These are phyloP conservation scores for Neosalanx taihuensis DNA, from an alignment of 2,797 vertebrate species.

Conservation along the genomic window DNA sequence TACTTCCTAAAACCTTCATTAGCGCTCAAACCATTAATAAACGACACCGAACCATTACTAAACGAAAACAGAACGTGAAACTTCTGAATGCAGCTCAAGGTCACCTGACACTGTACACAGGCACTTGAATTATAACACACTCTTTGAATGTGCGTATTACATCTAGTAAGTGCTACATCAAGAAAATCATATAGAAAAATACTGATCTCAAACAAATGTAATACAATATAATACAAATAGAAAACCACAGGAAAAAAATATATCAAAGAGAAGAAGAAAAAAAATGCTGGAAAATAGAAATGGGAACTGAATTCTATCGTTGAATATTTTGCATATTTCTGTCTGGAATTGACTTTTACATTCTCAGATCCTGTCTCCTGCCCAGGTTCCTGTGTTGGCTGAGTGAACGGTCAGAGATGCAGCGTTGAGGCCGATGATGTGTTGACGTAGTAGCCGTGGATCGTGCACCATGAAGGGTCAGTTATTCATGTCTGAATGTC, in stretches of 20 bases:
- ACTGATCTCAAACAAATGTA: slow-evolving; percentile 59
- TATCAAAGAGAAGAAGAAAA: slow-evolving; percentile 21
- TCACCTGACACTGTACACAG: slow-evolving; percentile 73
- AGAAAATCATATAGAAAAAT: slow-evolving; percentile 65
- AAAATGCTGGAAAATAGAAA: slow-evolving; percentile 26
- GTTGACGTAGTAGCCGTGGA: not conserved
- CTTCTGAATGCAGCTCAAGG: slow-evolving; percentile 52
- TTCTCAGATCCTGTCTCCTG: slow-evolving; percentile 43
- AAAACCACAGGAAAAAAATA: slow-evolving; percentile 40
- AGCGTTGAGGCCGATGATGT: not conserved
- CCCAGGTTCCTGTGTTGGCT: slow-evolving; percentile 21
- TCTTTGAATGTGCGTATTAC: slow-evolving; percentile 71
- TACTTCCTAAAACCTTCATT: slow-evolving; percentile 50
- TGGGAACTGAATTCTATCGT: slow-evolving; percentile 32
- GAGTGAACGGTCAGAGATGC: slow-evolving; percentile 26
- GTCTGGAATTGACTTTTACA: slow-evolving; percentile 42
- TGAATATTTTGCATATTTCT: slow-evolving; percentile 61
- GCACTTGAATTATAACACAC: slow-evolving; percentile 75
- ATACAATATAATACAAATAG: slow-evolving; percentile 53
- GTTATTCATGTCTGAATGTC: slow-evolving; percentile 28
- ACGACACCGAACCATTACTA: slow-evolving; percentile 37
- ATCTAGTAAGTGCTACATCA: slow-evolving; percentile 76
- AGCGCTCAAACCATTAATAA: slow-evolving; percentile 41
- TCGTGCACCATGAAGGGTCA: slow-evolving; percentile 7
- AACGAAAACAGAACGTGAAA: slow-evolving; percentile 22